These are phyloP conservation scores for Gila robusta DNA, from an alignment of 2,797 vertebrate genomes.

Conservation along the genomic window DNA sequence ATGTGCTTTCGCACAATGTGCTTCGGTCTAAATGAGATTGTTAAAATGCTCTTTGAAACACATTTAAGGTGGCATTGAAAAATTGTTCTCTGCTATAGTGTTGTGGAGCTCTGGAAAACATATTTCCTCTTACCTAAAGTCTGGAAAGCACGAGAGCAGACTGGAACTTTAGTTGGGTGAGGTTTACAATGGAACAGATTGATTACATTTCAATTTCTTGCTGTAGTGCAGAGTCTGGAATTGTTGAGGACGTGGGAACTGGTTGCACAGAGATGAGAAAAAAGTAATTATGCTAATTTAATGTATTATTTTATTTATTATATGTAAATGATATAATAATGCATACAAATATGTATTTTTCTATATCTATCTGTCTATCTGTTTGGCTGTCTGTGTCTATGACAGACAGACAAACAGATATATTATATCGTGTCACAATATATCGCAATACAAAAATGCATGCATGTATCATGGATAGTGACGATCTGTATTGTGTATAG, in stretches of 20 bases:
- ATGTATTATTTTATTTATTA: no score
- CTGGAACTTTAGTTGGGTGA: neutral
- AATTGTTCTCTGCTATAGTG: neutral
- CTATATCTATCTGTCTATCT: neutral
- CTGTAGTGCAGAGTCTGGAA: neutral
- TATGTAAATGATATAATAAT: no score
- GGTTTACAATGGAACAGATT: constrained; percentile 5
- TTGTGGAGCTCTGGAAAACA: neutral
- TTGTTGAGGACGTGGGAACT: neutral
- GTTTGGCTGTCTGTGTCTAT: neutral
- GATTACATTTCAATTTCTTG: neutral
- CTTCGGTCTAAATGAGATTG: constrained; percentile 13
- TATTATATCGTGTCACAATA: no score
- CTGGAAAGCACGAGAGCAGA: neutral
- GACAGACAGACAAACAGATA: no score
- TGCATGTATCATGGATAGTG: no score
- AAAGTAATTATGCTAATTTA: no score
- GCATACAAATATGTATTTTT: neutral
- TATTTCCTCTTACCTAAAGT: neutral
- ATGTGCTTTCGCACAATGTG: neutral
- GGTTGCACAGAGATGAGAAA: neutral
- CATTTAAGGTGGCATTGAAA: neutral
- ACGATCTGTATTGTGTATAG: no score
- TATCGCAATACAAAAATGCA: no score
- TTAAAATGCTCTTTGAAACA: constrained; percentile 2